Base-by-base conservation (phyloP, 1,140 invertebrate species). In the Neodiprion fabricii region DNA sequence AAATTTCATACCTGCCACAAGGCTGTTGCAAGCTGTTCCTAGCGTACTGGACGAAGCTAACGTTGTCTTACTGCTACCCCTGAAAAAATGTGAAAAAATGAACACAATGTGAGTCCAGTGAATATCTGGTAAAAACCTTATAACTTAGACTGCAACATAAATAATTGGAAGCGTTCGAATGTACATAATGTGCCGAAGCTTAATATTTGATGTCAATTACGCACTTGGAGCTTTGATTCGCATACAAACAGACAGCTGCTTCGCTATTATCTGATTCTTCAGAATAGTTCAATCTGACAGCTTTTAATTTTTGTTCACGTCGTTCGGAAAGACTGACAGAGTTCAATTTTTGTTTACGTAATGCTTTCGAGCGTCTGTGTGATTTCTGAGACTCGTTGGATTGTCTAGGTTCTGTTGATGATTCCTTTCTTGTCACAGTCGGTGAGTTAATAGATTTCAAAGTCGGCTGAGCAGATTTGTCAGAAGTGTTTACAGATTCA, bases 31-130 rank as follows among this genome's bases (percentile, higher is more conserved):
- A 47, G 7, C 48, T 40, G 70, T 40, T 77, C 73, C 70, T 67
- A 79, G n/a, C 10, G 68, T 73, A 40, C 69, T 76, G 14, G 78
- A 82, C 9, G 79, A 81, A 72, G 76, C 77, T 21, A 76, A n/a
- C 12, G 72, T 75, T 8, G 67, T 76, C 70, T 77, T 79, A 65
- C 76, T 81, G 61, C 72, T 82, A 47, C 79, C 75, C 23, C 84
- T 85, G 76, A 61, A 80, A 81, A 77, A n/a, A 48, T 61, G 28
- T 40, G 28, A 5, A 17, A 77, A 48, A 75, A 65, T 47, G 49
- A 48, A 74, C 53, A 48, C 53, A 48, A 49, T 69, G 11, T 7
- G 23, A 40, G 28, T 40, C 1, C 28, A 40, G 5, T 40, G 28
- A 40, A 40, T 40, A 40, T 40, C 2, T 40, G 28, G 28, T 40